These are phyloP conservation scores for Platycheirus rosarum DNA, from an alignment of 2,888 invertebrate species.

Conservation along the genomic window DNA sequence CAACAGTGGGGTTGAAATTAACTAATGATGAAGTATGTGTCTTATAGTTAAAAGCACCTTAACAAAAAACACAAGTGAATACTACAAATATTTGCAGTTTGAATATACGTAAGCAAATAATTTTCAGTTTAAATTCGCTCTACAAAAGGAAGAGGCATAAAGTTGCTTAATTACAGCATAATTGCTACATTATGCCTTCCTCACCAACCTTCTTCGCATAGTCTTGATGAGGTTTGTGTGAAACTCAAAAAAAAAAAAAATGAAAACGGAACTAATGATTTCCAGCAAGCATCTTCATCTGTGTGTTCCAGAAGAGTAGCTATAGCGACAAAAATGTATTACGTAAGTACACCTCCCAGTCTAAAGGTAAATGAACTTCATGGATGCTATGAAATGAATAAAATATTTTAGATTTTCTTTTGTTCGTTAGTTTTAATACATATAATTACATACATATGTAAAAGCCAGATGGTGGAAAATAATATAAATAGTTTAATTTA, in stretches of 20 bases:
- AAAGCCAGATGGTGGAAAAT: no score
- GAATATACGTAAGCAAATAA: no score
- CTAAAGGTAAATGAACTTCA: slow-evolving; percentile 8
- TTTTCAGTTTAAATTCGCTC: no score
- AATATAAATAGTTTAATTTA: no score
- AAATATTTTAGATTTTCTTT: not conserved
- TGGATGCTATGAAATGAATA: slow-evolving; percentile 5
- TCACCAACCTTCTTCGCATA: slow-evolving; percentile 32
- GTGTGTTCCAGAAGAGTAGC: slow-evolving; percentile 53
- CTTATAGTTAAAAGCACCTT: no score
- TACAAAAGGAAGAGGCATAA: no score
- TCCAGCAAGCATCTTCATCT: slow-evolving; percentile 27
- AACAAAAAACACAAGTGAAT: not conserved
- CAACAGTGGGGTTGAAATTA: not conserved
- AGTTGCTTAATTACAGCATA: slow-evolving; percentile 19
- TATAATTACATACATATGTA: no score
- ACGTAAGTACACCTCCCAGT: slow-evolving; percentile 16
- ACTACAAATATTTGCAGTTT: not conserved
- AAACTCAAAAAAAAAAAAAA: slow-evolving; percentile 1
- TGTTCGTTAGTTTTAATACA: not conserved
- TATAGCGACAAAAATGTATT: slow-evolving; percentile 32
- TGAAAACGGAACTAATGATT: slow-evolving; percentile 51
- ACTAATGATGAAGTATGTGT: not conserved
- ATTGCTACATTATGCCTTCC: slow-evolving; percentile 15
- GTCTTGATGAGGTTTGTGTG: slow-evolving; percentile 6